Evolutionary conservation across 2,888 invertebrate genomes (phyloP).

Genomic region (Artemia sinica): DNA sequence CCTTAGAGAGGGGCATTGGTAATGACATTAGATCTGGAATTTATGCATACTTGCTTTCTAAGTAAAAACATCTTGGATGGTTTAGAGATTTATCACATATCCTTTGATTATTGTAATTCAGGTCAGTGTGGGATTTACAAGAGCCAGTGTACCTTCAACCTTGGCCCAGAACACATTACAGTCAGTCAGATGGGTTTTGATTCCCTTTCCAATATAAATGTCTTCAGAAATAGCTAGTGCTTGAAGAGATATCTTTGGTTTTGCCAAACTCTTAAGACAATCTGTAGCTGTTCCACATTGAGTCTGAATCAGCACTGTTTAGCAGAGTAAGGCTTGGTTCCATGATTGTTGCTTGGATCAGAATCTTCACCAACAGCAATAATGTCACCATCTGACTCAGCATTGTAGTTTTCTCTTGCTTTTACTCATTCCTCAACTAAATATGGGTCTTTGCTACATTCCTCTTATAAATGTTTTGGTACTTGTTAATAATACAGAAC

Average conservation of each 20-base stretch:
- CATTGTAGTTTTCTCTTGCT: too few relatives aligned
- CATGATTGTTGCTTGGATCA: neutral
- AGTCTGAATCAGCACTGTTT: neutral
- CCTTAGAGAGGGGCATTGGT: too few relatives aligned
- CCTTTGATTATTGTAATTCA: neutral
- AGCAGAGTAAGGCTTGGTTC: neutral
- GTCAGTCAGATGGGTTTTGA: neutral
- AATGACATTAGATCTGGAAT: too few relatives aligned
- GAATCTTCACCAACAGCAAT: too few relatives aligned
- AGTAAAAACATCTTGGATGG: neutral
- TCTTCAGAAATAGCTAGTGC: slow-evolving; percentile 1
- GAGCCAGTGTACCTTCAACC: neutral
- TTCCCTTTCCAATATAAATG: neutral
- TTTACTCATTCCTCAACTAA: too few relatives aligned
- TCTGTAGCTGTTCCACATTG: neutral
- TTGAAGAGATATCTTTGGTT: neutral
- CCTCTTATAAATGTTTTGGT: too few relatives aligned
- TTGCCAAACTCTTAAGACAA: neutral
- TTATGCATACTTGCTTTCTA: too few relatives aligned
- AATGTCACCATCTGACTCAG: too few relatives aligned
- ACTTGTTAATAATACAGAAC: too few relatives aligned
- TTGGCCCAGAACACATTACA: neutral
- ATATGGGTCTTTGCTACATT: too few relatives aligned
- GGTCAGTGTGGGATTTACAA: neutral
- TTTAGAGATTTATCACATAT: neutral